Percentiles rank a stretch among this genome's conserved stretches.
Evolutionary conservation across 2,113 vertebrate species (phyloP).

Genomic region (Anolis carolinensis): DNA sequence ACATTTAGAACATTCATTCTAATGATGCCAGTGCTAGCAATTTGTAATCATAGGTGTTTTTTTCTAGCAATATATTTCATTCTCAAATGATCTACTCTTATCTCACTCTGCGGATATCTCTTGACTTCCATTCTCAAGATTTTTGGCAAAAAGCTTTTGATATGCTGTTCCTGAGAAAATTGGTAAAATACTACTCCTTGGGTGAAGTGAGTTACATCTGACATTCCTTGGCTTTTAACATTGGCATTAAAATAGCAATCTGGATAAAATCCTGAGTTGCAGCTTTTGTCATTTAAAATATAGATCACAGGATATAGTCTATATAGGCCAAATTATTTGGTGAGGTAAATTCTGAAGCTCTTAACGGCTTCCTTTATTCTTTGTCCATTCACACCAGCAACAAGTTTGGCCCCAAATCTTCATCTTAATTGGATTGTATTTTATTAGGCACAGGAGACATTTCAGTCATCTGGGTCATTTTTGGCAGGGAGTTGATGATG

Average conservation of each 20-base stretch:
- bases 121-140: constrained; percentile 46
- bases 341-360: constrained; percentile 31
- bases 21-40: constrained; percentile 24
- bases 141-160: constrained; percentile 46
- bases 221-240: constrained; percentile 29
- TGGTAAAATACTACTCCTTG: constrained; percentile 28
- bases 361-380: neutral
- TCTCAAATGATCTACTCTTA: constrained; percentile 22
- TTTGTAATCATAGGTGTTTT: constrained; percentile 35
- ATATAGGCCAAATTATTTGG: constrained; percentile 8
- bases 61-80: constrained; percentile 29
- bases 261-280: constrained; percentile 19
- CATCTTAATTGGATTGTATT: constrained; percentile 56
- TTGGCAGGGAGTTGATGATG: constrained; percentile 28
- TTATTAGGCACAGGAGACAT: constrained; percentile 65
- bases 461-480: constrained; percentile 67
- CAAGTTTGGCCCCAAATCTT: constrained; percentile 17
- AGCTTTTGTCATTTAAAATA: constrained; percentile 42
- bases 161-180: constrained; percentile 48
- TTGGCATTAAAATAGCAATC: constrained; percentile 38
- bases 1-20: constrained; percentile 32
- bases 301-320: neutral
- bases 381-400: neutral
- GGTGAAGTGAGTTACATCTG: constrained; percentile 44
- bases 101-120: constrained; percentile 45